Base-by-base conservation (phyloP, 2,888 invertebrate genomes). In the Plebejus argus region DNA sequence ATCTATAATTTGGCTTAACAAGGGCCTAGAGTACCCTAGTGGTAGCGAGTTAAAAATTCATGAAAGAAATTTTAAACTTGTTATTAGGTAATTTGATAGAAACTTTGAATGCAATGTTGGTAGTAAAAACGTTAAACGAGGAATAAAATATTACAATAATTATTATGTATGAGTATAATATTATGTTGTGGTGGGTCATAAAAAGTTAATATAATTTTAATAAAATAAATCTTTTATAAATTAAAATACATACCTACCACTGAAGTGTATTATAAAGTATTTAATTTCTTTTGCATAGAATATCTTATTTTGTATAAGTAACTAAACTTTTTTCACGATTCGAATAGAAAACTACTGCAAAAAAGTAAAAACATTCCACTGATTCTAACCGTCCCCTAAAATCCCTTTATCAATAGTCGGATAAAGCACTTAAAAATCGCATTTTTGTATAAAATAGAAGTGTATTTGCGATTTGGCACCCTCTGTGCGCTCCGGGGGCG, bases 401-500 rank as follows among this genome's bases (percentile, higher is more conserved):
- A 66, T 66, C 66, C 33, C 66, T 33, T 66, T 66, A 66, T 66
- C 66, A 33, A 28, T 66, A 66, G 66, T 66, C 33, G 66, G 80
- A 76, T 66, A 66, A 66, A 66, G 66, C 66, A 66, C 66, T 66
- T 66, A 66, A 66, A 66, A 66, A 66, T 81, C 78, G 76, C 79
- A 82, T 79, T 81, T 80, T 78, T 78, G 79, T 80, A 78, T 79
- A 78, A 81, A 82, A 78, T 81, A 78, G 76, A 83, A 84, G 80
- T 82, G 79, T 82, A 83, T 83, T 82, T 79, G 81, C 78, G 79
- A 81, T 82, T 81, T 81, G 81, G 81, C 81, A 80, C 83, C 83
- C 83, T 78, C 80, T 70, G 80, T 77, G 82, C 87, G 86, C 89
- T 90, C 85, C 78, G 82, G 86, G 80, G 88, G 80, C 84, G 79